Base-by-base conservation (phyloP, 1,140 invertebrate species). In the Pinna nobilis region DNA sequence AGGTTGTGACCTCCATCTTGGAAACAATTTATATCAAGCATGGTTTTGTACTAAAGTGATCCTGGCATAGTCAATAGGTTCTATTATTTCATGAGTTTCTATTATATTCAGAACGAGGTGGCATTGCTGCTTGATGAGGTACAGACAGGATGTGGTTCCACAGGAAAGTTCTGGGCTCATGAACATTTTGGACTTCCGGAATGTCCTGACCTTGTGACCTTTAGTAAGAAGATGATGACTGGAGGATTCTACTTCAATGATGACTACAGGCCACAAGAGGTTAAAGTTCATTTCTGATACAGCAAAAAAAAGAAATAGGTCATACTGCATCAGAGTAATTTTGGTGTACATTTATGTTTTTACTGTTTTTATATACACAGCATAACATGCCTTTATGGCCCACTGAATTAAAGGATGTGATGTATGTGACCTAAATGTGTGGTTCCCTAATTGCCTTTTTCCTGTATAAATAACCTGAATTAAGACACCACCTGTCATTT, bases 131-230 rank as follows among this genome's bases (percentile, higher is more conserved):
- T 98, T 20, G 97, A 99, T 89, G 97, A 99, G 89, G 97, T 99
- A 2, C 98, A 99, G 91, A 99, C 98, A 2, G 98, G 98, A 2
- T 94, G 97, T 69, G 98, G 97, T 2, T 93, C 96, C 6, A 98
- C 97, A 0, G 98, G 98, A 28, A 98, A 97, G 89, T 95, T 98
- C 91, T 99, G 98, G 98, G 97, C 95, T 72, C 95, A 99, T 87
- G 97, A 99, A 89, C 93, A 98, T 83, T 99, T 98, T 86, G 90
- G 96, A 79, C 89, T 99, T 50, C 92, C 93, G 2, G 88, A 91
- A 23, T 92, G 97, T 1, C 97, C 98, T 0, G 98, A 99, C 88
- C 89, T 99, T 53, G 96, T 99, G 0, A 97, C 96, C 0, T 99
- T 99, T 88, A 98, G 96, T 80, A 99, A 99, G 90, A 99, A 99